These are phyloP conservation scores for Todus mexicanus DNA, from an alignment of 2,797 vertebrate species.

Conservation along the genomic window DNA sequence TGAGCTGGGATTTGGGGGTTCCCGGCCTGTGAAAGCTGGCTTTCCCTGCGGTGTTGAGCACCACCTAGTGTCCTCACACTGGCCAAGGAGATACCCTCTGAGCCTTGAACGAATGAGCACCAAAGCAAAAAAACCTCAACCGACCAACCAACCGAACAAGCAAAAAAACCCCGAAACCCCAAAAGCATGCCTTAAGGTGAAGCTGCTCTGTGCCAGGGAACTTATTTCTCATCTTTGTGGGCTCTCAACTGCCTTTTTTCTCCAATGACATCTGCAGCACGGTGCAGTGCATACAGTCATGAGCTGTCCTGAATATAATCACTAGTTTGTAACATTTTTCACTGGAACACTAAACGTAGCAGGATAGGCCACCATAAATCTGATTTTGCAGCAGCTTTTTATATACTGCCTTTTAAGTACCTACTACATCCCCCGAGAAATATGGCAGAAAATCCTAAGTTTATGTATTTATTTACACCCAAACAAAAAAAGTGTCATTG, in stretches of 20 bases:
- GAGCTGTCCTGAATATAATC: neutral
- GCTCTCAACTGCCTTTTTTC: neutral
- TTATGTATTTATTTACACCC: neutral
- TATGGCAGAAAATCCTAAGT: neutral
- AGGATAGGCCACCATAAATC: neutral
- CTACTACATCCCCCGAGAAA: neutral
- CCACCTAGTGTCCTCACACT: constrained; percentile 42
- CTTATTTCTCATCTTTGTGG: neutral
- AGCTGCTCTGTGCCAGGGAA: neutral
- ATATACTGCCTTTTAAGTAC: neutral
- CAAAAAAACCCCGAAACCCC: too few relatives aligned
- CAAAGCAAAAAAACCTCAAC: neutral
- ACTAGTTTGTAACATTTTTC: neutral
- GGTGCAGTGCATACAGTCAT: fast-evolving
- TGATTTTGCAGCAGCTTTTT: neutral
- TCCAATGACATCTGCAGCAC: neutral
- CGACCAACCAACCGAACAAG: too few relatives aligned
- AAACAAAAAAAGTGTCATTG: neutral
- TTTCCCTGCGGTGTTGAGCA: neutral
- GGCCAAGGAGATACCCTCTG: neutral
- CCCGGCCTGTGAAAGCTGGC: too few relatives aligned
- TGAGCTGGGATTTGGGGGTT: neutral
- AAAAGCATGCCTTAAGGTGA: neutral
- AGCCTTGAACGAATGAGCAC: neutral
- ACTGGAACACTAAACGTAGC: neutral